Percentiles rank a stretch among this genome's conserved stretches.
phyloP scores from a whole-genome alignment of 2,797 vertebrate genomes.

The Artibeus lituratus region DNA sequence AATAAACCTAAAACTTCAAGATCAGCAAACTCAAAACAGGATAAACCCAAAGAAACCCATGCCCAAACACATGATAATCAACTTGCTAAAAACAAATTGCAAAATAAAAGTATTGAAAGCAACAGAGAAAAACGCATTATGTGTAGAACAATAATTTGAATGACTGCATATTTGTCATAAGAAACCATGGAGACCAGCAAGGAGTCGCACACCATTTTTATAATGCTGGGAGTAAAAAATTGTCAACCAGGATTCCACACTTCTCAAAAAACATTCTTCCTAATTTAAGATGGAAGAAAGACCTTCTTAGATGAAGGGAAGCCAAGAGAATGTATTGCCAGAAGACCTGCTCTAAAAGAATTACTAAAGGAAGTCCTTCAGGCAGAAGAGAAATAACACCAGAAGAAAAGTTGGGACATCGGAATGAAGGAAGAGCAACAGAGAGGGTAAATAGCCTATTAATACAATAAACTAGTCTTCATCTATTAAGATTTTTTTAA shows the following conservation, averaged over 20 bases:
- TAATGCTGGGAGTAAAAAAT: not conserved
- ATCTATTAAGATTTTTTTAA: not conserved
- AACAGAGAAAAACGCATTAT: not conserved
- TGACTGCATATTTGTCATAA: not conserved
- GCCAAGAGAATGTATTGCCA: not conserved
- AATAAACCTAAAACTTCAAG: constrained; percentile 3
- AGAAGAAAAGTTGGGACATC: not conserved
- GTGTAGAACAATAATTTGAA: not conserved
- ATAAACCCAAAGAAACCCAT: not conserved
- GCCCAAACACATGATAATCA: not conserved
- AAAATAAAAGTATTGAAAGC: constrained; percentile 19
- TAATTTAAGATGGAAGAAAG: not conserved
- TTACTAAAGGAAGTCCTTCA: not conserved
- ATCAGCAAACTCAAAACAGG: not conserved
- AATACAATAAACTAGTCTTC: not conserved
- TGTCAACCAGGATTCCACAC: not conserved
- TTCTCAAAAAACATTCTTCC: not conserved
- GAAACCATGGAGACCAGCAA: not conserved
- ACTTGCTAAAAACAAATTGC: not conserved
- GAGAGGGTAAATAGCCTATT: not conserved
- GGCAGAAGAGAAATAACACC: not conserved
- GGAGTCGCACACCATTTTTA: not conserved
- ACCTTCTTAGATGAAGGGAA: not conserved
- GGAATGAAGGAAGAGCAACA: not conserved
- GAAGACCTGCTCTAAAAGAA: not conserved